These are phyloP conservation scores for Drosophila auraria DNA, from an alignment of 1,140 invertebrate genomes.

Conservation along the genomic window DNA sequence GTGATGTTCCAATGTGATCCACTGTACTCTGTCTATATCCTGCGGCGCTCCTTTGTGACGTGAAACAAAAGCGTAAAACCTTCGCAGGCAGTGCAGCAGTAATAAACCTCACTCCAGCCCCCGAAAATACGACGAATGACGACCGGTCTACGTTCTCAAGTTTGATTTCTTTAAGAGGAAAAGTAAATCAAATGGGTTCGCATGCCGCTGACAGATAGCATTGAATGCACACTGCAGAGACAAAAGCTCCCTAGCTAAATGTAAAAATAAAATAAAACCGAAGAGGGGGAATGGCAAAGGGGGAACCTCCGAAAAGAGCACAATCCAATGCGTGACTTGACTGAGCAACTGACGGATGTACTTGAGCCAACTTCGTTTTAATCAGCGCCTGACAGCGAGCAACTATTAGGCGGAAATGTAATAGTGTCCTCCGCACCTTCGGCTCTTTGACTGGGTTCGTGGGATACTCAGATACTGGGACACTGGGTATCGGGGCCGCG, in stretches of 20 bases:
- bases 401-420: constrained; percentile 67
- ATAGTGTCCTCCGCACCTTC: constrained; percentile 56
- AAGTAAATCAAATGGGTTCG: constrained; percentile 76
- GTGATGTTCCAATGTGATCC: not conserved
- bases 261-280: constrained; percentile 36
- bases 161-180: constrained; percentile 55
- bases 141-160: constrained; percentile 30
- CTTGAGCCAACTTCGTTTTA: constrained; percentile 77
- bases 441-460: not conserved
- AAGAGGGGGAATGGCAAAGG: constrained; percentile 1
- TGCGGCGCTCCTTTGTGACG: constrained; percentile 47
- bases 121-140: constrained; percentile 4
- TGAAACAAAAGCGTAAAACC: constrained; percentile 53
- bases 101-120: constrained; percentile 37
- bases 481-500: constrained; percentile 35
- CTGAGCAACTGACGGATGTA: constrained; percentile 69
- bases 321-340: constrained; percentile 78
- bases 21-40: constrained; percentile 35
- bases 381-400: constrained; percentile 70
- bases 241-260: constrained; percentile 22
- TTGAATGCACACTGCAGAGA: constrained; percentile 27
- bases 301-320: constrained; percentile 39
- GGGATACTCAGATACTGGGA: not conserved
- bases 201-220: constrained; percentile 70
- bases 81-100: constrained; percentile 50